phyloP scores from a whole-genome alignment of 2,113 vertebrate species.

The Tragulus kanchil region DNA sequence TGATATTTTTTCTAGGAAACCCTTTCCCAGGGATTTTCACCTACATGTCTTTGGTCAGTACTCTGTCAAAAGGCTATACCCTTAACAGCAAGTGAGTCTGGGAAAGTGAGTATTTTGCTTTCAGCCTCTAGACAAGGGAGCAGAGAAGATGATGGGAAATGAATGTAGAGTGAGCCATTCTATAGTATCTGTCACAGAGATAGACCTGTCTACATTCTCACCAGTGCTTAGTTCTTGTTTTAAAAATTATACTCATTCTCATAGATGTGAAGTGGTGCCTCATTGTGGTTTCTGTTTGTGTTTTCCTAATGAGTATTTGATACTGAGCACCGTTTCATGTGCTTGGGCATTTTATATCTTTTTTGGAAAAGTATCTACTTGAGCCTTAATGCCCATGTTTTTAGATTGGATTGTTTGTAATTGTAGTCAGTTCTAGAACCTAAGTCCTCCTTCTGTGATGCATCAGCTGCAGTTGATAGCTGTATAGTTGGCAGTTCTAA shows the following conservation, averaged over 20 bases:
- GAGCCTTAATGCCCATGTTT: not conserved
- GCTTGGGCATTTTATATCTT: not conserved
- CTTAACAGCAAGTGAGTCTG: not conserved
- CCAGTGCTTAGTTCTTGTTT: not conserved
- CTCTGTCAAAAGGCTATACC: not conserved
- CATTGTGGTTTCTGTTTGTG: not conserved
- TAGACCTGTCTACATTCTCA: not conserved
- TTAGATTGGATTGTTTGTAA: constrained; percentile 5
- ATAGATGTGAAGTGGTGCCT: constrained; percentile 1
- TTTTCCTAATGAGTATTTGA: not conserved
- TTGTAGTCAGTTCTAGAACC: not conserved
- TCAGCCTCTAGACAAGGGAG: not conserved
- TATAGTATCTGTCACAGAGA: not conserved
- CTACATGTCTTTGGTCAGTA: not conserved
- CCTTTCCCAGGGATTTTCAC: not conserved
- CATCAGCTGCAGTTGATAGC: not conserved
- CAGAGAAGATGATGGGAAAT: not conserved
- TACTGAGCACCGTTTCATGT: not conserved
- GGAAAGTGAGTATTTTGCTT: constrained; percentile 28
- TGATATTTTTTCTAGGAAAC: constrained; percentile 11
- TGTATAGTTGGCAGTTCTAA: not conserved
- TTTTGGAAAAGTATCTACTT: not conserved
- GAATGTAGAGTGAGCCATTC: not conserved
- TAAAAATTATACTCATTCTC: not conserved
- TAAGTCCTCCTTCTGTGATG: not conserved